Conservation (phyloP, 2,797 vertebrate genomes). For the Eremophila alpestris region DNA sequence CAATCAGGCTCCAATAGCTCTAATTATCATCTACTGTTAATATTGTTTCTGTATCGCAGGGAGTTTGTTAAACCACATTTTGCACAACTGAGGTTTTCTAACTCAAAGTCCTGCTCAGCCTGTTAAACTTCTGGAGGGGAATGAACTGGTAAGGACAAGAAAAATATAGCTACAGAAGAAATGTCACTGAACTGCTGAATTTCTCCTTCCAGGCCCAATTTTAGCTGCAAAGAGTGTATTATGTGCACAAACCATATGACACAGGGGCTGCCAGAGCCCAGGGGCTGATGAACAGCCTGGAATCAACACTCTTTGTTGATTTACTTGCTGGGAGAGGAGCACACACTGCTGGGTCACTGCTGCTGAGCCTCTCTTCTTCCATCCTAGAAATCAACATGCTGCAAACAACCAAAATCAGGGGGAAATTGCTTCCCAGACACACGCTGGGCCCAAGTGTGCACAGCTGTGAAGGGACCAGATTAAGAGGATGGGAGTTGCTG, state of each 20-base stretch:
- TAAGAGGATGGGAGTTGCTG: neutral
- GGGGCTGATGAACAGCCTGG: neutral
- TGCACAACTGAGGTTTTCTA: slow-evolving; percentile 27
- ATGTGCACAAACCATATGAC: neutral
- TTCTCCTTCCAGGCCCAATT: neutral
- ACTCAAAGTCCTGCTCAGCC: neutral
- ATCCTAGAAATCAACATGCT: neutral
- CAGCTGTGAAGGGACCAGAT: neutral
- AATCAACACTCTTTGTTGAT: neutral
- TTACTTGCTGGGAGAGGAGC: neutral
- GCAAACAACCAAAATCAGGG: neutral
- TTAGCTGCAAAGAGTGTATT: neutral
- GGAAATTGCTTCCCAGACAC: neutral
- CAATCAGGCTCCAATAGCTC: neutral
- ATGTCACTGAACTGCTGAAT: neutral
- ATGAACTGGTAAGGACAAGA: neutral
- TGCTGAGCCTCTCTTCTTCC: neutral
- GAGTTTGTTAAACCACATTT: slow-evolving; percentile 14
- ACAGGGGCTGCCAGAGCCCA: neutral
- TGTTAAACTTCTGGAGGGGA: neutral
- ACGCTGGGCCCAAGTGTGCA: rapidly evolving
- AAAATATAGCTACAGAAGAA: neutral
- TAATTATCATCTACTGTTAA: slow-evolving; percentile 50
- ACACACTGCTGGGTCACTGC: neutral
- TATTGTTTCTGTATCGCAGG: slow-evolving; percentile 1